Percentiles rank a stretch among this genome's conserved stretches.
These are phyloP conservation scores for Diplazon laetatorius DNA, from an alignment of 2,888 invertebrate species.

Conservation along the genomic window DNA sequence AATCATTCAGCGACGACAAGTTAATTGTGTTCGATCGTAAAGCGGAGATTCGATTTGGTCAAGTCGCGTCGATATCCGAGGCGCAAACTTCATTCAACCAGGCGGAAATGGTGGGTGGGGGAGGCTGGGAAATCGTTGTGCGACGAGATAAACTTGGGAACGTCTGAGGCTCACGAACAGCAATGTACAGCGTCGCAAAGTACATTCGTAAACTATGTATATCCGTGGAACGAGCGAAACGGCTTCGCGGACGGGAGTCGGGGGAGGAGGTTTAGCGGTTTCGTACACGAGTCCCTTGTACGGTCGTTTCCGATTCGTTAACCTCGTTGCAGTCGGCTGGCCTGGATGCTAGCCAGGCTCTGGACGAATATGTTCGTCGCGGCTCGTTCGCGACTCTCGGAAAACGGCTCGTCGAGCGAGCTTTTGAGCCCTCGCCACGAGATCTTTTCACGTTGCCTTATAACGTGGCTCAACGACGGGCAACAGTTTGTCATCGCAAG, in stretches of 20 bases:
- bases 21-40: no score
- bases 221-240: constrained; percentile 68
- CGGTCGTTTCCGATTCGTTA: constrained; percentile 73
- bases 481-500: background rate
- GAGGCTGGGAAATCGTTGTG: constrained; percentile 5
- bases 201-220: constrained; percentile 70
- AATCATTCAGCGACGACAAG: background rate
- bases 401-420: constrained; percentile 1
- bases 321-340: constrained; percentile 68
- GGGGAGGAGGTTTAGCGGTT: constrained; percentile 44
- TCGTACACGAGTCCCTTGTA: constrained; percentile 66
- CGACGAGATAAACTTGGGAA: constrained; percentile 16
- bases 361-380: constrained; percentile 55
- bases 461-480: background rate
- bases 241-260: no score
- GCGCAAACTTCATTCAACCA: background rate
- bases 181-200: background rate
- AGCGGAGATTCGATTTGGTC: background rate
- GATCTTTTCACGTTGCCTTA: background rate
- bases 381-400: constrained; percentile 27
- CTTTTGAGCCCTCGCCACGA: background rate
- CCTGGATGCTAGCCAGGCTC: background rate
- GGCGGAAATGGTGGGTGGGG: background rate
- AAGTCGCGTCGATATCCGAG: no score
- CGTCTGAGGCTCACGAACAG: background rate